These are phyloP conservation scores for Scaptomyza parva DNA, from an alignment of 2,888 invertebrate genomes.

Conservation along the genomic window DNA sequence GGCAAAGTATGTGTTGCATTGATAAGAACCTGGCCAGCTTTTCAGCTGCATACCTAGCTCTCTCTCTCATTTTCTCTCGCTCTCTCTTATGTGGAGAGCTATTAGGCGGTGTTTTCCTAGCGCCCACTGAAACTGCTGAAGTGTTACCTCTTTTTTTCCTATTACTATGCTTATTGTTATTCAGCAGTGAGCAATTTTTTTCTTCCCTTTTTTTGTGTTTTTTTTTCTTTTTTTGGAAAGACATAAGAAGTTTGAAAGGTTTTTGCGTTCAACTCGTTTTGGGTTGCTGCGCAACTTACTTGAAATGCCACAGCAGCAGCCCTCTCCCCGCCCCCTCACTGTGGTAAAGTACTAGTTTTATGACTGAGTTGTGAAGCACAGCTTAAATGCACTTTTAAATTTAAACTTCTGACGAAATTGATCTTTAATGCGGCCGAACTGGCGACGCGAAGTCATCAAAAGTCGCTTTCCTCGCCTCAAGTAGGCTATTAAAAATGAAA, in stretches of 20 bases:
- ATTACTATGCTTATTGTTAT: constrained; percentile 74
- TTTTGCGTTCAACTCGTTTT: constrained; percentile 63
- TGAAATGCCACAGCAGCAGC: constrained; percentile 17
- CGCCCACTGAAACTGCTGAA: constrained; percentile 20
- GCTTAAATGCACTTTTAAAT: constrained; percentile 72
- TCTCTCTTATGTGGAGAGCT: constrained; percentile 54
- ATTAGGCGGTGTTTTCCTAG: constrained; percentile 48
- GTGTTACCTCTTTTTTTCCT: constrained; percentile 36
- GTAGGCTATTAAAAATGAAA: constrained; percentile 58
- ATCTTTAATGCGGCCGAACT: constrained; percentile 65
- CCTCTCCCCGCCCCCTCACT: background rate
- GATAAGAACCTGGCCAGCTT: constrained; percentile 48
- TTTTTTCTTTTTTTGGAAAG: constrained; percentile 42
- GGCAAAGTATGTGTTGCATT: constrained; percentile 14
- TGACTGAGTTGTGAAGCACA: constrained; percentile 43
- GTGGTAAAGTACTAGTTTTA: constrained; percentile 53
- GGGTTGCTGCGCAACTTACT: constrained; percentile 19
- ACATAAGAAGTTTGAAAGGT: constrained; percentile 72
- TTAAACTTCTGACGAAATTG: constrained; percentile 62
- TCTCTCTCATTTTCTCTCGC: constrained; percentile 51
- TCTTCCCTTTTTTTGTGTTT: background rate
- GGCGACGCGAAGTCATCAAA: constrained; percentile 68
- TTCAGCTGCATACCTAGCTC: constrained; percentile 14
- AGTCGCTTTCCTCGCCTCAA: constrained; percentile 52
- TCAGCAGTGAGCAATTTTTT: constrained; percentile 59